Percentiles rank a stretch among this genome's conserved stretches.
Conservation (phyloP, 2,797 vertebrate species). For the Oceanodroma leucorhoa region DNA sequence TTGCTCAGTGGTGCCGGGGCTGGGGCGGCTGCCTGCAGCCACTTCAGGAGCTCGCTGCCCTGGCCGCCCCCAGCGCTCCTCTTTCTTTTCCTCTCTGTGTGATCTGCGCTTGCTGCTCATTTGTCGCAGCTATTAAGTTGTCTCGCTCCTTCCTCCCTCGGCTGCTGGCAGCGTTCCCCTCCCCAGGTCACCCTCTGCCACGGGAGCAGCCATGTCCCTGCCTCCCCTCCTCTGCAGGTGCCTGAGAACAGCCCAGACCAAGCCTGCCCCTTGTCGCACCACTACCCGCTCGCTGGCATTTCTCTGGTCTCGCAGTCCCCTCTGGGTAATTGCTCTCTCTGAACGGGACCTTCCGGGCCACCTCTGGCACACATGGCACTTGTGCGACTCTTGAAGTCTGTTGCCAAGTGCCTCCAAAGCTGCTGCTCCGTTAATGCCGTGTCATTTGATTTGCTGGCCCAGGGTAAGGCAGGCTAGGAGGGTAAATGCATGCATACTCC, state of each 20-base stretch:
- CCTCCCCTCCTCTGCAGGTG: rapidly evolving
- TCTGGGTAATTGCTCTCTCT: background rate
- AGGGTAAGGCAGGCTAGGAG: background rate
- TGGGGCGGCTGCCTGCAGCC: rapidly evolving
- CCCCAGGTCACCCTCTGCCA: rapidly evolving
- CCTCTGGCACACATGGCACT: background rate
- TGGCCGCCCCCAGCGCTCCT: rapidly evolving
- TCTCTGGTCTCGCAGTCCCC: background rate
- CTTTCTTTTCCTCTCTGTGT: background rate
- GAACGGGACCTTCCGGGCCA: background rate
- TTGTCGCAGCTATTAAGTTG: background rate
- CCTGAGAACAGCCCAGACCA: background rate
- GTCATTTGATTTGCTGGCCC: background rate
- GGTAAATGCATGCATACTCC: background rate
- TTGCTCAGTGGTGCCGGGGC: too few species aligned
- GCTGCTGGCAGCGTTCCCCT: background rate
- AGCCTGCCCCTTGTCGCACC: rapidly evolving
- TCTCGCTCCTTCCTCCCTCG: rapidly evolving
- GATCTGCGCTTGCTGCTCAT: background rate
- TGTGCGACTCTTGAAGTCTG: background rate
- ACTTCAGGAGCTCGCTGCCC: background rate
- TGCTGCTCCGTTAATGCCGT: background rate
- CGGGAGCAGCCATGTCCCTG: rapidly evolving
- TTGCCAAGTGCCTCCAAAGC: background rate
- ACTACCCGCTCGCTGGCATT: rapidly evolving